Evolutionary conservation across 1,140 invertebrate genomes (phyloP).

Genomic region (Diorhabda sublineata): DNA sequence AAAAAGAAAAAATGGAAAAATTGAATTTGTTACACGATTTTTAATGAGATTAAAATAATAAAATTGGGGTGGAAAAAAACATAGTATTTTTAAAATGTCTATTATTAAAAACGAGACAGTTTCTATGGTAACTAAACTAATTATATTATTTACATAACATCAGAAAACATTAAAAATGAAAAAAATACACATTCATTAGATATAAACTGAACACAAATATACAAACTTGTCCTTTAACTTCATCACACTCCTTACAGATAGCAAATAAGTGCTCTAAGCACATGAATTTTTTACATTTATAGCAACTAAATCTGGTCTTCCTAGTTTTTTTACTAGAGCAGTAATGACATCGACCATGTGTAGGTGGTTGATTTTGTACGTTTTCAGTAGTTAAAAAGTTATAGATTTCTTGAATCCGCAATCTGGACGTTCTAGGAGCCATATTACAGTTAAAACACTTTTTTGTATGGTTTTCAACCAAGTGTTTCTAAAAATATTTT

Average conservation of each 20-base stretch:
- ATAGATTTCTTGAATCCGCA: constrained; percentile 18
- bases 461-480: neutral
- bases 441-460: no score
- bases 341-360: constrained; percentile 4
- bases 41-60: constrained; percentile 4
- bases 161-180: constrained; percentile 4
- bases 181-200: neutral
- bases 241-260: constrained; percentile 1
- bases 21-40: neutral
- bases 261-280: neutral
- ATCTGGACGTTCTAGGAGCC: neutral
- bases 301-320: neutral
- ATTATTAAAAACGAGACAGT: constrained; percentile 8
- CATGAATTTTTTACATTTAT: neutral
- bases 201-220: constrained; percentile 1
- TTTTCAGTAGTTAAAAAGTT: constrained; percentile 4
- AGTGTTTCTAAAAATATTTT: constrained; percentile 11
- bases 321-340: neutral
- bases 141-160: neutral
- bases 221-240: neutral
- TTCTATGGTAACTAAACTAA: neutral
- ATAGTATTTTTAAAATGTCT: constrained; percentile 6
- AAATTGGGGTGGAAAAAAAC: constrained; percentile 1
- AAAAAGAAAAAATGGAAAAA: no score
- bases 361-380: constrained; percentile 10